phyloP scores from a whole-genome alignment of 2,888 invertebrate species.

The Acheta domesticus region DNA sequence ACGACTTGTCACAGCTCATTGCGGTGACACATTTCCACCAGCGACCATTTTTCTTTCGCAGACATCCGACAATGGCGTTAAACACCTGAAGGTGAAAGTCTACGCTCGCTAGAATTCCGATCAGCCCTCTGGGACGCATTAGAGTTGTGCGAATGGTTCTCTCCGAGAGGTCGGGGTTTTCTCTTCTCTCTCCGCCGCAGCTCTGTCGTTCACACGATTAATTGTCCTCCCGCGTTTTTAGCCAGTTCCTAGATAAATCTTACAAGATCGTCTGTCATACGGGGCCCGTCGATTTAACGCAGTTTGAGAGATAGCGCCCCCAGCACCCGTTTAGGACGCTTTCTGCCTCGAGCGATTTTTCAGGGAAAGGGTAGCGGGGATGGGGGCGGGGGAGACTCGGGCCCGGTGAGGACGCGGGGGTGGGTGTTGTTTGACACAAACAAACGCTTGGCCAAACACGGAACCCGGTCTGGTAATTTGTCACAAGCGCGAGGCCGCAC shows the following conservation, averaged over 20 bases:
- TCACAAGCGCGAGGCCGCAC: neutral
- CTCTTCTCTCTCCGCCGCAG: neutral
- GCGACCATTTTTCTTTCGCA: no score
- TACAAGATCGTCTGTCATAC: conserved; percentile 9
- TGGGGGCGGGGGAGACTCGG: neutral
- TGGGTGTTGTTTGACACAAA: conserved; percentile 18
- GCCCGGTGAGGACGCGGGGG: neutral
- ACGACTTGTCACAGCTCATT: no score
- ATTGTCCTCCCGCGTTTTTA: neutral
- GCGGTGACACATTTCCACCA: no score
- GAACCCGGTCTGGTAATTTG: neutral
- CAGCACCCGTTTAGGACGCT: neutral
- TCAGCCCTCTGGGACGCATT: neutral
- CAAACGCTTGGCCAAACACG: conserved; percentile 9
- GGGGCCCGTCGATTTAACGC: neutral
- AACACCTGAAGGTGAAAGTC: neutral
- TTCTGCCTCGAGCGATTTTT: neutral
- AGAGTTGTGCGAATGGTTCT: neutral
- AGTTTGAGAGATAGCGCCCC: neutral
- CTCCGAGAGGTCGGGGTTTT: neutral
- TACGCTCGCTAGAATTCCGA: neutral
- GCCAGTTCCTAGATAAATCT: neutral
- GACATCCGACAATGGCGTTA: no score
- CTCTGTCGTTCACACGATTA: neutral
- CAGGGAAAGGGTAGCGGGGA: neutral